Percentiles rank a stretch among this genome's conserved stretches.
phyloP scores from a whole-genome alignment of 2,888 invertebrate species.

The Neocrepidodera transversa region DNA sequence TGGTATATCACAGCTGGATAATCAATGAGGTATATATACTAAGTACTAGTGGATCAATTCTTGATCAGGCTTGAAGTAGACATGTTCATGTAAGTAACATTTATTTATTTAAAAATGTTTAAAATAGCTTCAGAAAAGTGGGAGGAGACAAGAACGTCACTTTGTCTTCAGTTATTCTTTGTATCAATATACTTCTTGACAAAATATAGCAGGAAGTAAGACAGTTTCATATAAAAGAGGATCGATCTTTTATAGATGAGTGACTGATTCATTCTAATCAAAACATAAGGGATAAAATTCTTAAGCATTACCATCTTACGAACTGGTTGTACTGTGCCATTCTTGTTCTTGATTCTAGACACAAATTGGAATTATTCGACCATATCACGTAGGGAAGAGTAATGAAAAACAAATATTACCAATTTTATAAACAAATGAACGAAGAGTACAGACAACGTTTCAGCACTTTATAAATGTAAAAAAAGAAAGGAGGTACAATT shows the following conservation, averaged over 20 bases:
- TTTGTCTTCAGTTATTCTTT: conserved; percentile 35
- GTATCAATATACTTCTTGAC: conserved; percentile 40
- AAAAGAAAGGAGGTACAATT: no score
- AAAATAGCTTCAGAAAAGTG: no score
- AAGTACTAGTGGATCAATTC: no score
- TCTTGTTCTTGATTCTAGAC: conserved; percentile 43
- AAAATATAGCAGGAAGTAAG: conserved; percentile 21
- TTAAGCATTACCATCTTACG: background rate
- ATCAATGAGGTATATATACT: no score
- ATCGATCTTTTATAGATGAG: conserved; percentile 37
- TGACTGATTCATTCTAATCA: conserved; percentile 26
- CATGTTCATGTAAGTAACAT: no score
- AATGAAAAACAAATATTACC: conserved; percentile 6
- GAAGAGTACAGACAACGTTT: conserved; percentile 3
- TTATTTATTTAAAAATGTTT: no score
- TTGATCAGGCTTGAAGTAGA: no score
- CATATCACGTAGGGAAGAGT: conserved; percentile 37
- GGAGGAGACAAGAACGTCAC: conserved; percentile 40
- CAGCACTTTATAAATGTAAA: no score
- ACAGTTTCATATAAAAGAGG: conserved; percentile 32
- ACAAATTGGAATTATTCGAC: conserved; percentile 43
- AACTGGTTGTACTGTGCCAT: conserved; percentile 45
- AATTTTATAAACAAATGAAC: background rate
- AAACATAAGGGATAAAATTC: background rate
- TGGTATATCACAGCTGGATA: no score